Evolutionary conservation across 2,113 vertebrate genomes (phyloP), one percentile per base, ranked within the genome.

Genomic region (Lanius collurio): DNA sequence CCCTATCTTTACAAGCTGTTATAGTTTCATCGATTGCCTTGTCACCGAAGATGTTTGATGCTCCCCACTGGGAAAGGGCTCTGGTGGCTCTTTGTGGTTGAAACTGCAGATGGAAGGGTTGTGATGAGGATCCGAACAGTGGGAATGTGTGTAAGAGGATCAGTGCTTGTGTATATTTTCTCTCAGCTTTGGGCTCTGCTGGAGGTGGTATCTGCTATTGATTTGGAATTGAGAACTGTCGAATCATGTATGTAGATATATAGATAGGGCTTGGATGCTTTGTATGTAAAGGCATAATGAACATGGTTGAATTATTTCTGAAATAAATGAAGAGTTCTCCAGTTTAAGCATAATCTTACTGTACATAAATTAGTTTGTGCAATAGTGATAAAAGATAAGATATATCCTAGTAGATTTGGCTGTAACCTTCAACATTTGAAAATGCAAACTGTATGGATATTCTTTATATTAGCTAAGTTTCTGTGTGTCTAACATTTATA

Each of bases 41-140:
- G 98, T 98, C 97, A 97, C 95, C 90, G 94, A 75, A 85, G 96
- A 97, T 98, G 94, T 97, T 91, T 95, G 97, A 91, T 96, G 95
- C 67, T 95, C 88, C 89, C 82, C 64, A 74, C 70, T 84, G 13
- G 24, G 75, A 88, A 68, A 96, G 83, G 97, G 95, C 97, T 98
- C 97, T 96, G 93, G 95, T 98, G 97, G 96, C 81, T 90, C 80
- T 86, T 98, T 98, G 97, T 91, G 98, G 98, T 98, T 97, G 97
- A 96, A 96, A 96, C 87, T 95, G 87, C 94, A 97, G 97, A 97
- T 71, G 50, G 75, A 85, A 93, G 91, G 87, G 89, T 97, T 97
- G 97, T 90, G 97, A 93, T 97, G 78, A 82, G 64, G 65, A 90
- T 94, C 94, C 97, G 97, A 97, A 98, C 97, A 89, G 94, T 95